phyloP scores from a whole-genome alignment of 2,797 vertebrate species.

The Schizopygopsis pylzovi region DNA sequence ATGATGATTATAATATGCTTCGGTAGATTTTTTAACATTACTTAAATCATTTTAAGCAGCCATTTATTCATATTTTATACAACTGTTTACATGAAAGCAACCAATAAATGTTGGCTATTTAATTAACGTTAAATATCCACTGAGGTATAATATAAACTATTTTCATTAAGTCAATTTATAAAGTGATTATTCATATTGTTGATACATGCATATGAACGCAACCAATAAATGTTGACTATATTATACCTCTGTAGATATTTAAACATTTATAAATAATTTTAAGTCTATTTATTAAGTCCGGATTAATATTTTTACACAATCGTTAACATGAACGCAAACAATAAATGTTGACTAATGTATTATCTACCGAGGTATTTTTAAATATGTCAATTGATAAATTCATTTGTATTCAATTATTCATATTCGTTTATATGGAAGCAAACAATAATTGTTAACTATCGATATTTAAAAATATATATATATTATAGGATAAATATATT shows the following conservation, averaged over 20 bases:
- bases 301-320: neutral
- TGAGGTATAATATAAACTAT: neutral
- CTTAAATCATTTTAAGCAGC: neutral
- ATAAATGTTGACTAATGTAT: neutral
- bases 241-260: neutral
- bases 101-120: neutral
- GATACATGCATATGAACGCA: neutral
- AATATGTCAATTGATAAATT: neutral
- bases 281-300: neutral
- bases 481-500: too few relatives aligned
- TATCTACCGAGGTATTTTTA: neutral
- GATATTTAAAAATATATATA: neutral
- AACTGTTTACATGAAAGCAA: neutral
- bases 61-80: neutral
- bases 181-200: neutral
- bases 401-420: neutral
- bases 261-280: too few relatives aligned
- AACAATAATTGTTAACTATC: neutral
- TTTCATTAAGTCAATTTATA: neutral
- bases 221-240: neutral
- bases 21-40: neutral
- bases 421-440: neutral
- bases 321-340: neutral
- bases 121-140: neutral
- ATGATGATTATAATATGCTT: neutral